These are phyloP conservation scores for Thaleichthys pacificus DNA, from an alignment of 2,797 vertebrate species.

Conservation along the genomic window DNA sequence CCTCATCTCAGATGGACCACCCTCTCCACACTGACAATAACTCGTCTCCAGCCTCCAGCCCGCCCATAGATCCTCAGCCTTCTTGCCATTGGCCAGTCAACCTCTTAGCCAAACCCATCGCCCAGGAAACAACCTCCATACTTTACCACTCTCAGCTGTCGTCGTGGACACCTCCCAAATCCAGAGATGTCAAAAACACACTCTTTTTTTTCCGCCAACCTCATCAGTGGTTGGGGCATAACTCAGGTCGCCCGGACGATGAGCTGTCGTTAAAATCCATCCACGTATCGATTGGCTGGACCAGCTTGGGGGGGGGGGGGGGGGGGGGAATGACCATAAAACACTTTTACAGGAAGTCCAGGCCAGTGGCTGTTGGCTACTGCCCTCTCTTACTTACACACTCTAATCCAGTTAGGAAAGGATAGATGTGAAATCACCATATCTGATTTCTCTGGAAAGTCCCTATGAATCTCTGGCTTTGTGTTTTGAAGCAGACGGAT, in stretches of 20 bases:
- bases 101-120: constrained; percentile 35
- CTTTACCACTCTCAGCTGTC: constrained; percentile 52
- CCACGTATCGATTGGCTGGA: constrained; percentile 59
- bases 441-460: not conserved
- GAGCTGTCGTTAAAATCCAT: constrained; percentile 61
- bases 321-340: constrained; percentile 52
- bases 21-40: no score
- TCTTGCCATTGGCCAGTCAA: constrained; percentile 24
- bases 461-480: not conserved
- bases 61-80: not conserved
- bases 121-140: constrained; percentile 45
- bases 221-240: constrained; percentile 63
- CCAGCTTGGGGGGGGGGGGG: constrained; percentile 1
- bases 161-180: constrained; percentile 53
- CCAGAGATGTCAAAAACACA: constrained; percentile 48
- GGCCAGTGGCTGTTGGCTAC: constrained; percentile 20
- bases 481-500: not conserved
- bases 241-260: constrained; percentile 50
- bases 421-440: not conserved
- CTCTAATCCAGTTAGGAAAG: constrained; percentile 9
- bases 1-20: no score
- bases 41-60: not conserved
- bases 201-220: constrained; percentile 58
- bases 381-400: constrained; percentile 21
- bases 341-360: constrained; percentile 66